Evolutionary conservation across 2,888 invertebrate genomes (phyloP).

Genomic region (Cylindroiulus punctatus): DNA sequence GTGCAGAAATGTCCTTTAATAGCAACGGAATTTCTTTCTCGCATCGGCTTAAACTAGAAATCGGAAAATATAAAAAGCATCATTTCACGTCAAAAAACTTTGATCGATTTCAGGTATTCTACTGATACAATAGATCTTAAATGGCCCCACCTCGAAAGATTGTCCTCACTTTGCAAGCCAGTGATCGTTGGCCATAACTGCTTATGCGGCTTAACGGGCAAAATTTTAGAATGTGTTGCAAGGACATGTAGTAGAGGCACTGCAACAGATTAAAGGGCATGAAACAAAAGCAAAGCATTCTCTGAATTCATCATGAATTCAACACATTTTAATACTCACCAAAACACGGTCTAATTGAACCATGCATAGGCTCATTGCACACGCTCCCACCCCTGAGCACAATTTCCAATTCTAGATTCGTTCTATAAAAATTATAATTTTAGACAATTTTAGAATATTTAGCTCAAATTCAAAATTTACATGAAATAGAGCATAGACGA

Average conservation of each 20-base stretch:
- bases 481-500: constrained; percentile 19
- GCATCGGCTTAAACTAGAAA: constrained; percentile 60
- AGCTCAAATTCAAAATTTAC: not conserved
- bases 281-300: constrained; percentile 16
- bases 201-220: constrained; percentile 65
- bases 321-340: constrained; percentile 57
- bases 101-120: too few relatives aligned
- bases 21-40: constrained; percentile 81
- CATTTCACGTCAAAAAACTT: not conserved
- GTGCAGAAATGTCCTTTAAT: constrained; percentile 84
- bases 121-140: not conserved
- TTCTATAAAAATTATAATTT: constrained; percentile 72
- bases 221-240: constrained; percentile 83
- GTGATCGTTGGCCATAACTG: constrained; percentile 66
- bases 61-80: not conserved
- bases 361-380: constrained; percentile 65
- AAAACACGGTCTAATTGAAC: constrained; percentile 62
- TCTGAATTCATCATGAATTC: not conserved
- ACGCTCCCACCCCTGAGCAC: constrained; percentile 88
- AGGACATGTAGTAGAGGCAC: constrained; percentile 89
- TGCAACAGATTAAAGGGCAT: constrained; percentile 66
- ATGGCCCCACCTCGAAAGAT: constrained; percentile 56
- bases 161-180: constrained; percentile 62
- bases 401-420: constrained; percentile 91
- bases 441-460: constrained; percentile 33